Evolutionary conservation across 1,140 invertebrate species (phyloP).

Genomic region (Drosophila biarmipes): DNA sequence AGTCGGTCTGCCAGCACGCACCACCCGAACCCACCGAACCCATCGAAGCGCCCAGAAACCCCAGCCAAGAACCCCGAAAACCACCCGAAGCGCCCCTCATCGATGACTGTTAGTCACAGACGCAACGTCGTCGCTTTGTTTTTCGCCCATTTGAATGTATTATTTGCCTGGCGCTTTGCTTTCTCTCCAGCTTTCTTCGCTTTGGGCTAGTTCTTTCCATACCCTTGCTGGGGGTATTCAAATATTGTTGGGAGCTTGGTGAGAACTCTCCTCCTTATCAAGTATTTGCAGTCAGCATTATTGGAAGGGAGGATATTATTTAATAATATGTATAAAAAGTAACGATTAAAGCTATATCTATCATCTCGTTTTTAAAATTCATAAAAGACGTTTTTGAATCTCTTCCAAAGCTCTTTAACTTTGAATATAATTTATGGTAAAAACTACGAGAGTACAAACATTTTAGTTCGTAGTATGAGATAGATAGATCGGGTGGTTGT

Average conservation of each 20-base stretch:
- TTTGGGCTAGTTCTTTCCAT: slow-evolving; percentile 31
- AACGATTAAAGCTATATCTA: too few species aligned
- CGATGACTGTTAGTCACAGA: slow-evolving; percentile 74
- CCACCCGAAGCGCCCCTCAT: slow-evolving; percentile 14
- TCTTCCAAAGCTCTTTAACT: too few species aligned
- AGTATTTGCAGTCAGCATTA: neutral
- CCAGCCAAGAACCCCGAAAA: neutral
- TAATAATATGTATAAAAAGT: too few species aligned
- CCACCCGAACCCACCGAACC: slow-evolving; percentile 2
- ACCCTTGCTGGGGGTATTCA: neutral
- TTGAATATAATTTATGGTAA: too few species aligned
- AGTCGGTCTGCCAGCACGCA: slow-evolving; percentile 61
- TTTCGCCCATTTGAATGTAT: slow-evolving; percentile 49
- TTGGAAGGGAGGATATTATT: neutral
- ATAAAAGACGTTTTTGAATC: too few species aligned
- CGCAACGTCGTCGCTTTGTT: slow-evolving; percentile 74
- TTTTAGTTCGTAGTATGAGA: too few species aligned
- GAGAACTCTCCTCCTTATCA: neutral
- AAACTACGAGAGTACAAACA: too few species aligned
- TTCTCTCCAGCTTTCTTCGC: slow-evolving; percentile 34
- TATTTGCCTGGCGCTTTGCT: slow-evolving; percentile 35
- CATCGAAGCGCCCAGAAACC: neutral
- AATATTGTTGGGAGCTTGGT: neutral
- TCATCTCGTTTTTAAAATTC: too few species aligned
- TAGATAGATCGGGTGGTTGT: too few species aligned